Conservation (phyloP, 2,797 vertebrate genomes). For the Threskiornis aethiopicus region DNA sequence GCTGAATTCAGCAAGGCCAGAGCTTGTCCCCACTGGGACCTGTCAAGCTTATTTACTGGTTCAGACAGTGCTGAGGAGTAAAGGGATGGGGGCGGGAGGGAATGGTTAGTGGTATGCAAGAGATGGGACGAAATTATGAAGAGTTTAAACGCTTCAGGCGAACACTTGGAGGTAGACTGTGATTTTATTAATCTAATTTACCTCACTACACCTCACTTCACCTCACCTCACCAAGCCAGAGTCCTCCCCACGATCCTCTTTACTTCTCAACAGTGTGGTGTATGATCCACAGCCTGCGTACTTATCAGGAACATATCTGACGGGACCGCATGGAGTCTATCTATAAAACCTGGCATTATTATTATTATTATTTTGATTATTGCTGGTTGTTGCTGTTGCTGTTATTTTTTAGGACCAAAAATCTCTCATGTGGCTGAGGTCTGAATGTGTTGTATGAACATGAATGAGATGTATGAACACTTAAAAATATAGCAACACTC, state of each 20-base stretch:
- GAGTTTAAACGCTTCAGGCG: not conserved
- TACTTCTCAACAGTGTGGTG: not conserved
- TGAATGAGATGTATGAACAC: not conserved
- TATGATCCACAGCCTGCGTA: too few relatives aligned
- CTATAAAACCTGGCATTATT: not conserved
- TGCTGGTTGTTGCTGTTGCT: not conserved
- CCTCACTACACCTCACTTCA: not conserved
- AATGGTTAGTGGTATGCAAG: not conserved
- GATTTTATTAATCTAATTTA: not conserved
- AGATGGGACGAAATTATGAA: not conserved
- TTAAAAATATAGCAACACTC: not conserved
- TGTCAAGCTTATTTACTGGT: not conserved
- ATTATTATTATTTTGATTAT: not conserved
- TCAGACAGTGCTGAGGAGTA: not conserved
- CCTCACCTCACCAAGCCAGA: not conserved
- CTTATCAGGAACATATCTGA: not conserved
- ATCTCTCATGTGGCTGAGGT: not conserved
- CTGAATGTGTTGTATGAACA: not conserved
- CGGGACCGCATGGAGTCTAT: fast-evolving
- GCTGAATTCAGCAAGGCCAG: not conserved
- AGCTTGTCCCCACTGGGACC: not conserved
- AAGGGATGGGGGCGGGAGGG: not conserved
- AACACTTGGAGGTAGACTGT: too few relatives aligned
- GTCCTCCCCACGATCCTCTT: not conserved
- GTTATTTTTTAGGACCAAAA: not conserved